Conservation (phyloP, 2,113 vertebrate species). For the Ibidorhyncha struthersii region DNA sequence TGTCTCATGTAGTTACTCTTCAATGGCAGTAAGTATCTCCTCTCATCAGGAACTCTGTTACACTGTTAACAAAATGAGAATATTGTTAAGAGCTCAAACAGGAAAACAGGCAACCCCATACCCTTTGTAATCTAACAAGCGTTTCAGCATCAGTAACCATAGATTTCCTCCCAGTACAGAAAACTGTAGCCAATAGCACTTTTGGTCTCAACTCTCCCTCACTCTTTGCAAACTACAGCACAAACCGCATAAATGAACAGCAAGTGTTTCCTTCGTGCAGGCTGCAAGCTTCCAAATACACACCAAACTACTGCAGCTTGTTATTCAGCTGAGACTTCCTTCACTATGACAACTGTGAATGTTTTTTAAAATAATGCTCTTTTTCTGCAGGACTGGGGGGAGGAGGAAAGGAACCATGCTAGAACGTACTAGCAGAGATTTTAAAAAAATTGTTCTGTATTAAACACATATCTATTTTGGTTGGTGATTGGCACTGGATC, state of each 20-base stretch:
- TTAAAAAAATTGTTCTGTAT: background rate
- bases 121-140: background rate
- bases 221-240: background rate
- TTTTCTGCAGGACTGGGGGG: background rate
- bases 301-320: background rate
- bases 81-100: background rate
- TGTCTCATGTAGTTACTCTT: slow-evolving; percentile 98
- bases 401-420: background rate
- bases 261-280: background rate
- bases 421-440: background rate
- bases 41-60: slow-evolving; percentile 90
- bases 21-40: slow-evolving; percentile 87
- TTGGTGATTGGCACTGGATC: background rate
- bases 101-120: no score
- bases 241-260: background rate
- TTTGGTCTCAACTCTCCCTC: background rate
- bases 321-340: background rate
- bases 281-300: slow-evolving; percentile 10
- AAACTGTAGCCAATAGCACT: rapidly evolving
- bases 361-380: slow-evolving; percentile 3
- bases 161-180: background rate
- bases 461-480: background rate
- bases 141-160: background rate
- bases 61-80: slow-evolving; percentile 75
- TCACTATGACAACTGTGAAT: slow-evolving; percentile 56